phyloP scores from a whole-genome alignment of 2,113 vertebrate genomes.

The Hypomesus transpacificus region DNA sequence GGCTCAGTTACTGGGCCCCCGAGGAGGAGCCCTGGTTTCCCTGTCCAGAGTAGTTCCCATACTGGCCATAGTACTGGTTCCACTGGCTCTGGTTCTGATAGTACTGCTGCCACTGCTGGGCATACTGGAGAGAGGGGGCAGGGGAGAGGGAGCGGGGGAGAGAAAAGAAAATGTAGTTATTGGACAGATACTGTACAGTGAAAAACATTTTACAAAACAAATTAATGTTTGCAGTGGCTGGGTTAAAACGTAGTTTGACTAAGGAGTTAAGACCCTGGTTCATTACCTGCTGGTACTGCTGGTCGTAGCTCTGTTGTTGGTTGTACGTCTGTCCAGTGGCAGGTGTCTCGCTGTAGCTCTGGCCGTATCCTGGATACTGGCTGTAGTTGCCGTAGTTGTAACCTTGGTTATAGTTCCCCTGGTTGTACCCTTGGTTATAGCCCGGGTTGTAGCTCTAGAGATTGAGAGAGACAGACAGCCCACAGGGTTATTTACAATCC shows the following conservation, averaged over 20 bases:
- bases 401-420: constrained; percentile 76
- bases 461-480: neutral
- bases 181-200: no score
- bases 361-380: constrained; percentile 79
- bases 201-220: no score
- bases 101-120: constrained; percentile 93
- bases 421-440: constrained; percentile 75
- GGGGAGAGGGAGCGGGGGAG: neutral
- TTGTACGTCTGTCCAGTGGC: constrained; percentile 74
- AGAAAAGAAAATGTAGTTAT: neutral
- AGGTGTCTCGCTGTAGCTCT: constrained; percentile 79
- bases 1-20: neutral
- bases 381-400: constrained; percentile 82
- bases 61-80: constrained; percentile 90
- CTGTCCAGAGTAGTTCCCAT: constrained; percentile 80
- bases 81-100: constrained; percentile 93
- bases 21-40: constrained; percentile 65
- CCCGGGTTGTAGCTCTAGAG: constrained; percentile 50
- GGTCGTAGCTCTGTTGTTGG: constrained; percentile 81
- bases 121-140: constrained; percentile 70
- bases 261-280: no score
- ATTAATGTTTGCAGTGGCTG: no score
- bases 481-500: no score
- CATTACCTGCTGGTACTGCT: constrained; percentile 84
- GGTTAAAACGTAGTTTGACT: no score